Percentiles rank a stretch among this genome's conserved stretches.
phyloP scores from a whole-genome alignment of 2,888 invertebrate genomes.

The Patella ulyssiponensis region DNA sequence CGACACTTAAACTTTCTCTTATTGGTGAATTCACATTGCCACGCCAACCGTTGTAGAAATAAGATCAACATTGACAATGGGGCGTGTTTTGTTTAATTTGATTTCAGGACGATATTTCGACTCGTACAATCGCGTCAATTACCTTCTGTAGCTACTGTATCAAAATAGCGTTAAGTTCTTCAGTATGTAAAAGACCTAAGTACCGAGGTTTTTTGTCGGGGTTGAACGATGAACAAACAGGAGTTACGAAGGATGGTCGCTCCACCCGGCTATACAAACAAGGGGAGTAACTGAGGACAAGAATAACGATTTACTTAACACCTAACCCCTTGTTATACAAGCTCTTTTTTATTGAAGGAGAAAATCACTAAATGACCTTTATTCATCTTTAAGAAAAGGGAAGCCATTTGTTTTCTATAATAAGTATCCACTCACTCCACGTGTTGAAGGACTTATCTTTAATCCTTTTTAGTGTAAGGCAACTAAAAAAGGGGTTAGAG shows the following conservation, averaged over 20 bases:
- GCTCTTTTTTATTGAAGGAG: neutral
- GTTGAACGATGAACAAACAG: conserved; percentile 1
- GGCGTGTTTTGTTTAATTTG: conserved; percentile 9
- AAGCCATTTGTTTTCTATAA: neutral
- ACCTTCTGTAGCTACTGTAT: neutral
- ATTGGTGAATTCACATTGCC: conserved; percentile 8
- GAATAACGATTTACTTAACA: conserved; percentile 5
- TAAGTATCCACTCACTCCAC: no score
- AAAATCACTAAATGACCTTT: neutral
- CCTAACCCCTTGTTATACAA: conserved; percentile 7
- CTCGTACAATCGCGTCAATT: neutral
- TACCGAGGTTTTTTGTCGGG: neutral
- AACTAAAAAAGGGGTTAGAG: no score
- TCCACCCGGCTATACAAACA: neutral
- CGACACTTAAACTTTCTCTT: neutral
- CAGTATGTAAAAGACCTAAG: no score
- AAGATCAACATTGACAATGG: conserved; percentile 2
- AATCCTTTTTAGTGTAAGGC: no score
- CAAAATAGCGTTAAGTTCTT: no score
- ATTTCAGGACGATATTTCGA: neutral
- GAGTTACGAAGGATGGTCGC: neutral
- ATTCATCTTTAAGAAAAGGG: neutral
- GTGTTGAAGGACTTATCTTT: no score
- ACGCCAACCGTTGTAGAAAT: neutral
- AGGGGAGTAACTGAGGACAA: conserved; percentile 11